Conservation (phyloP, 2,888 invertebrate species). For the Drosophila kambysellisi region DNA sequence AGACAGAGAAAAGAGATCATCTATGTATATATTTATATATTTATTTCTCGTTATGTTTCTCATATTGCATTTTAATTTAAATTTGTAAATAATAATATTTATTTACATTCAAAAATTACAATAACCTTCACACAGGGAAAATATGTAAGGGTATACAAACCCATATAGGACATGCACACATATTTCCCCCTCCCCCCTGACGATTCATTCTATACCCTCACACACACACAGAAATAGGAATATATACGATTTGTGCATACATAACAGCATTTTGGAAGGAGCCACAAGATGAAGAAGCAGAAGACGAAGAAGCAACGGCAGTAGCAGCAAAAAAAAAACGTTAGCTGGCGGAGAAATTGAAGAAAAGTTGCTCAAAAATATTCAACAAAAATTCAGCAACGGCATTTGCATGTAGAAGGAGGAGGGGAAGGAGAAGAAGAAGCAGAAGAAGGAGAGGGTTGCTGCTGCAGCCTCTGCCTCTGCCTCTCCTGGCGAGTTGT, state of each 20-base stretch:
- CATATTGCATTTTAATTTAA: not conserved
- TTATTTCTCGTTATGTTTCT: not conserved
- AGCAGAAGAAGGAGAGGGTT: constrained; percentile 10
- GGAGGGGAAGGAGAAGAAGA: not conserved
- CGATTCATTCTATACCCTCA: not conserved
- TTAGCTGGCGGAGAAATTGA: constrained; percentile 58
- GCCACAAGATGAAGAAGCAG: constrained; percentile 1
- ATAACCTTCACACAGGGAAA: not conserved
- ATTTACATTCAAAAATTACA: not conserved
- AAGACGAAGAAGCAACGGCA: not conserved
- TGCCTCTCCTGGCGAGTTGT: constrained; percentile 22
- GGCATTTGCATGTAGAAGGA: constrained; percentile 46
- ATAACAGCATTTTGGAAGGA: constrained; percentile 32
- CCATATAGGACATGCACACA: constrained; percentile 11
- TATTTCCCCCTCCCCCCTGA: constrained; percentile 2
- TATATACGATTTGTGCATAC: constrained; percentile 33
- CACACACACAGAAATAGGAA: constrained; percentile 2
- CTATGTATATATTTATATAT: not conserved
- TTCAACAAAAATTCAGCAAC: constrained; percentile 63
- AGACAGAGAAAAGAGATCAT: not conserved
- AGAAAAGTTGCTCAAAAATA: constrained; percentile 73
- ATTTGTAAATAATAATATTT: not conserved
- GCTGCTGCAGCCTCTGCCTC: constrained; percentile 4
- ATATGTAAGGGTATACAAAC: constrained; percentile 13
- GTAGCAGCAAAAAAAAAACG: constrained; percentile 50